A percentile compares a stretch with the other conserved stretches of the same genome.
Conservation (phyloP, 2,113 vertebrate genomes). For the Rattus norvegicus region GRCr8 NC_086026.1:54408001-54408500, state of each 20-base stretch:
- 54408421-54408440: not conserved
- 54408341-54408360: not conserved
- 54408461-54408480: not conserved
- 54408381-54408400: not conserved
- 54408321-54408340: not conserved
- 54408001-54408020: not conserved
- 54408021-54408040: not conserved
- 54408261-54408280: not conserved
- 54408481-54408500: not conserved
- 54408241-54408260: not conserved
- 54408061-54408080: not conserved
- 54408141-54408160: not conserved
- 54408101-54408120: not conserved
- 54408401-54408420: not conserved
- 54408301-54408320: not conserved
- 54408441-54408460: not conserved
- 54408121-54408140: fast-evolving
- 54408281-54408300: not conserved
- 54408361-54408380: too few species aligned
- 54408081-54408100: not conserved
- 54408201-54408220: not conserved
- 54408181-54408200: not conserved
- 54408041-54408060: not conserved
- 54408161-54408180: not conserved
- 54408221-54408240: not conserved